Evolutionary conservation across 2,113 vertebrate species (phyloP), one percentile per base, ranked within the genome.

Genomic region (Psilopsiagon aymara): DNA sequence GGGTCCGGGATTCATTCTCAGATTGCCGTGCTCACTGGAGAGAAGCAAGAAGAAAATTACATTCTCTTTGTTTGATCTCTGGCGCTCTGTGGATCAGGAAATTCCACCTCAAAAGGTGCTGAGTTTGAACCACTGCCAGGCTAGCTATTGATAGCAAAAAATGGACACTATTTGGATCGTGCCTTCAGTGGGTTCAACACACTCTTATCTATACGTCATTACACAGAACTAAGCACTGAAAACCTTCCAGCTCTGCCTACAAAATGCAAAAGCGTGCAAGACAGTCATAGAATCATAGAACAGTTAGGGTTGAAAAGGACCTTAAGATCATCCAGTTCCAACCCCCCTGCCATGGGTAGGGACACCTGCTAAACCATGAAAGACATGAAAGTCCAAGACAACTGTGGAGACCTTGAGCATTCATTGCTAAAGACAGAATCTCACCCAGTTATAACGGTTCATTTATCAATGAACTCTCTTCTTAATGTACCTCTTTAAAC

Each of bases 401-500:
- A 35, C 69, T 66, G 35, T 5, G n/a, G 46, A 94, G 88, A 84
- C 55, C 86, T 79, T 68, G 69, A 93, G 25, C 20, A 28, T 35
- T 71, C 39, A 10, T 2, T 77, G 51, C 24, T 73, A 21, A 92
- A 88, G 49, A 84, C 51, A 73, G 66, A 89, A n/a, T 49, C 35
- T 89, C 69, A 41, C 76, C 55, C 37, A 2, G 39, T 92, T 92
- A 82, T 44, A 92, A 89, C 64, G 77, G 96, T 74, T 94, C 94
- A 62, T 66, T 91, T 85, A 52, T 73, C 93, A 89, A 15, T 57
- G 81, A 95, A 73, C 89, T 60, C 77, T 47, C 44, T 86, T 73
- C 89, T 87, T 87, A 91, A 92, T 82, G 86, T 7, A 47, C 70
- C 47, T 92, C 81, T 89, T 87, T 82, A 92, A 87, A 91, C 43